phyloP scores from a whole-genome alignment of 2,113 vertebrate genomes.

The Mesembrinibis cayennensis region DNA sequence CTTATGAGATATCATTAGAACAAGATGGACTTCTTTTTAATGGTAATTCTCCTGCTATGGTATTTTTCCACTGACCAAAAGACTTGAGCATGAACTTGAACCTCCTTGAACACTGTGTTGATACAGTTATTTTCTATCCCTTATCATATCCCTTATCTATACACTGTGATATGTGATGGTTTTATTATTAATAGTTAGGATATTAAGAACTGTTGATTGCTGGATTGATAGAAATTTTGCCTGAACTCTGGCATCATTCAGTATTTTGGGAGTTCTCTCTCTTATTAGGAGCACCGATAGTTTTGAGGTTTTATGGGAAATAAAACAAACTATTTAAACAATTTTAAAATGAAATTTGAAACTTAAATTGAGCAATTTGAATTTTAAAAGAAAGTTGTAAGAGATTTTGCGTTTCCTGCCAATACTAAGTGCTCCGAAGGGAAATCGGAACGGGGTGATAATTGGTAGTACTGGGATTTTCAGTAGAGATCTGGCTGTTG shows the following conservation, averaged over 20 bases:
- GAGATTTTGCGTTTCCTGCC: background rate
- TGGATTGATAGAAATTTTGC: background rate
- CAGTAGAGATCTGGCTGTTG: background rate
- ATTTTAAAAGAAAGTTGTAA: background rate
- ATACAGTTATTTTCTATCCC: background rate
- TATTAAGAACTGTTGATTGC: background rate
- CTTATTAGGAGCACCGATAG: background rate
- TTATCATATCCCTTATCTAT: background rate
- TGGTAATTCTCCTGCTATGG: background rate
- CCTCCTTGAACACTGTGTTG: background rate
- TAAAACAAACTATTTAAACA: background rate
- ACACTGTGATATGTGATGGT: background rate
- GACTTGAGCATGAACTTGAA: background rate
- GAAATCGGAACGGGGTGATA: background rate
- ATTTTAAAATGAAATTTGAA: background rate
- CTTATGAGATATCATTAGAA: background rate
- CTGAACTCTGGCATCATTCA: background rate
- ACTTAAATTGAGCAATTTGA: background rate
- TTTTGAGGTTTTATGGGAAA: background rate
- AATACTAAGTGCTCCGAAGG: background rate
- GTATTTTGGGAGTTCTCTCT: background rate
- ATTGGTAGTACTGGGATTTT: background rate
- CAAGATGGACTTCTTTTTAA: background rate
- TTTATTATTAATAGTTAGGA: background rate
- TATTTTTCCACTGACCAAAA: background rate